Conservation (phyloP, 2,113 vertebrate genomes). For the Spheniscus mendiculus region DNA sequence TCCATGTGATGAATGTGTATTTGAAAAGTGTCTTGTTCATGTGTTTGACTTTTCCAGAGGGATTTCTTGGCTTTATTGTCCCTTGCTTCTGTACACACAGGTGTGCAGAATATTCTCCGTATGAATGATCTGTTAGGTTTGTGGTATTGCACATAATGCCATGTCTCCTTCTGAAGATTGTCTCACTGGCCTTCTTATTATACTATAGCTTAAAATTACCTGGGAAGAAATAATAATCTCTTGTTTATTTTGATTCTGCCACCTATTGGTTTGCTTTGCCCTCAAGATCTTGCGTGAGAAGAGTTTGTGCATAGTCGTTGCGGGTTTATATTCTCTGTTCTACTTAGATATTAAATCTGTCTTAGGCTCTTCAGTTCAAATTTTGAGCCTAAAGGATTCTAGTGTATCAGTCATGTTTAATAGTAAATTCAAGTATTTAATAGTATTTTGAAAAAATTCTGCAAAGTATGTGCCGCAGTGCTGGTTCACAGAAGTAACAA, state of each 20-base stretch:
- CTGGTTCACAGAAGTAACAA: neutral
- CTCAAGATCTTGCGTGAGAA: neutral
- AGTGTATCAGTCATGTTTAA: neutral
- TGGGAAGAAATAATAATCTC: neutral
- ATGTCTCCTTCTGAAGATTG: neutral
- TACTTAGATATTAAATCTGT: neutral
- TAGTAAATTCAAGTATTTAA: neutral
- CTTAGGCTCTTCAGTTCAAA: neutral
- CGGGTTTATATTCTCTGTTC: neutral
- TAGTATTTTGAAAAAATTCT: neutral
- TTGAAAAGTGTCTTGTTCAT: neutral
- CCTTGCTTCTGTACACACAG: neutral
- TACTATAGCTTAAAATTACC: neutral
- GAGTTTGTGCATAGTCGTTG: neutral
- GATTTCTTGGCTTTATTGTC: neutral
- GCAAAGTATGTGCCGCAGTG: neutral
- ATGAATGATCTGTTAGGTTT: neutral
- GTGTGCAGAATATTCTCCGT: too few relatives aligned
- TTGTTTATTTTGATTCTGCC: neutral
- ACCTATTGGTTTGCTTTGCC: neutral
- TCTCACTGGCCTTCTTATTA: neutral
- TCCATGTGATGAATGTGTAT: neutral
- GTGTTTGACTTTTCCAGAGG: neutral
- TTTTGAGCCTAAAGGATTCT: neutral
- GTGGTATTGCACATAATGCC: neutral